phyloP scores from a whole-genome alignment of 2,888 invertebrate species.

The Caenorhabditis macrosperma region DNA sequence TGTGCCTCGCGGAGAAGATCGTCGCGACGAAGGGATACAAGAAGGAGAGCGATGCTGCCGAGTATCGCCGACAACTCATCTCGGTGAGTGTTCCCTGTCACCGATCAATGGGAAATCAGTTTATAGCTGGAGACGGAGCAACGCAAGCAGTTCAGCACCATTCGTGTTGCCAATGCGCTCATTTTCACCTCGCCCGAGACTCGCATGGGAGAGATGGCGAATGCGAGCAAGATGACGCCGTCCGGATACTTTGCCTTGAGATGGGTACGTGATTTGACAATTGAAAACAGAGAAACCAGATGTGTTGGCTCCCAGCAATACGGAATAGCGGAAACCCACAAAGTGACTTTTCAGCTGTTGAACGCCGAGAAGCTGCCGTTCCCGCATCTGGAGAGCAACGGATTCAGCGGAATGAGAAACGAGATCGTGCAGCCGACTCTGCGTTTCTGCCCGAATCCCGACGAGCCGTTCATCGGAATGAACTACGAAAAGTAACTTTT shows the following conservation, averaged over 20 bases:
- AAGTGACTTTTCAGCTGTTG: not conserved
- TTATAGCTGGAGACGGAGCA: not conserved
- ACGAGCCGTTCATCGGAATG: not conserved
- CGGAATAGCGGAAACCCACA: too few species aligned
- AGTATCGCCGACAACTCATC: not conserved
- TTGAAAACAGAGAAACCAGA: too few species aligned
- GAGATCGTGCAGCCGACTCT: not conserved
- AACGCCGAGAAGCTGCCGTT: not conserved
- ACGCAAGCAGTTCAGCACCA: not conserved
- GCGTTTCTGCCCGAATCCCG: not conserved
- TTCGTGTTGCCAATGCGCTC: not conserved
- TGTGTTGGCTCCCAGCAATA: too few species aligned
- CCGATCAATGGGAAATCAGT: too few species aligned
- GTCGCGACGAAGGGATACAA: not conserved
- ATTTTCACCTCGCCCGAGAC: not conserved
- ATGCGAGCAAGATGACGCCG: not conserved
- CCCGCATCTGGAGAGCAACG: not conserved
- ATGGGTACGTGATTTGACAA: too few species aligned
- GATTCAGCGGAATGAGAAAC: not conserved
- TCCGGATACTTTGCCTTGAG: not conserved
- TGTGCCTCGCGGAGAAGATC: not conserved
- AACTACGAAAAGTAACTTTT: not conserved
- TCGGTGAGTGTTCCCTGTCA: not conserved
- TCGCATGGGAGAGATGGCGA: not conserved
- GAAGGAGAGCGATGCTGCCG: not conserved